Evolutionary conservation across 2,888 invertebrate species (phyloP).

Genomic region (Hirtodrosophila cameraria): DNA sequence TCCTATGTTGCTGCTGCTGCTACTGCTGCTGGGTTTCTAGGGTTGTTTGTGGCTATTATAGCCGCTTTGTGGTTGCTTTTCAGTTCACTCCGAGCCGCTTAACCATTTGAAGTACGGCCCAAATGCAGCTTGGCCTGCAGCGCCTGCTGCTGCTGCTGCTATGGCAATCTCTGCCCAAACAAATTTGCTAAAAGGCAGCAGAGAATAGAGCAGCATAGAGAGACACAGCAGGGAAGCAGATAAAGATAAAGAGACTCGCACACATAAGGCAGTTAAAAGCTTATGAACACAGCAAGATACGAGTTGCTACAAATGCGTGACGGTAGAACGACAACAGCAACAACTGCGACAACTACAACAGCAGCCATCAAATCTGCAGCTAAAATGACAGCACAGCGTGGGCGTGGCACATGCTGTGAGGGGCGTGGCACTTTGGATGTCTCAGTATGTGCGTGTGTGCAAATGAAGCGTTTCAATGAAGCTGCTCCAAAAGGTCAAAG

Average conservation of each 20-base stretch:
- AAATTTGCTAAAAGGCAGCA: constrained; percentile 30
- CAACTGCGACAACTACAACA: constrained; percentile 18
- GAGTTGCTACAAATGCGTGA: constrained; percentile 46
- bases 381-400: constrained; percentile 47
- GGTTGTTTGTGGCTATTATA: too few species aligned
- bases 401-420: constrained; percentile 31
- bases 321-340: constrained; percentile 28
- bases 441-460: constrained; percentile 13
- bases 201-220: neutral
- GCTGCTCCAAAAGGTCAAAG: constrained; percentile 39
- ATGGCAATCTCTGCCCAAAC: constrained; percentile 16
- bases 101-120: constrained; percentile 37
- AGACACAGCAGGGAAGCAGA: constrained; percentile 15
- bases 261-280: constrained; percentile 67
- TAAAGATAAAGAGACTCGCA: constrained; percentile 16
- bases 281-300: constrained; percentile 47
- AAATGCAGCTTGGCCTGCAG: constrained; percentile 40
- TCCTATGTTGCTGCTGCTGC: neutral
- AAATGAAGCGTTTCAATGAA: constrained; percentile 30
- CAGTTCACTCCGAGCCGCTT: constrained; percentile 44
- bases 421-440: constrained; percentile 34
- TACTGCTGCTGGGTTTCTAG: neutral
- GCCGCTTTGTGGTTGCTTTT: constrained; percentile 22
- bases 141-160: constrained; percentile 2
- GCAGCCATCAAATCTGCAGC: constrained; percentile 38